A percentile compares a stretch with the other conserved stretches of the same genome.
Conservation (phyloP, 2,113 vertebrate species). For the Mustela lutreola region DNA sequence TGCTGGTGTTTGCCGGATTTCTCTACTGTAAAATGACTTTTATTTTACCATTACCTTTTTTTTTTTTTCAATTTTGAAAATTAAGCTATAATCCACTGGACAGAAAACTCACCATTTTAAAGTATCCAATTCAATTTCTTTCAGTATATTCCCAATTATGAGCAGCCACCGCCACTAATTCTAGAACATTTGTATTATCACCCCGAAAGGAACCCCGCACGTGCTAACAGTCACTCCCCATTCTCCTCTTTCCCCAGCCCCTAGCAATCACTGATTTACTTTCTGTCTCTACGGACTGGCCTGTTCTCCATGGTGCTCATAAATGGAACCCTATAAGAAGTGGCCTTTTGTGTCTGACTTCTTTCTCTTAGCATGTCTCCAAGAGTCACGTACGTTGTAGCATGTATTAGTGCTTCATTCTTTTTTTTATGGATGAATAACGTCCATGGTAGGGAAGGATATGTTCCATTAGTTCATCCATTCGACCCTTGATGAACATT, state of each 20-base stretch:
- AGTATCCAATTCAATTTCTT: neutral
- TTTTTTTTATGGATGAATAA: no score
- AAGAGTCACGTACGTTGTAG: neutral
- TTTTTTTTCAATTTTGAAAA: neutral
- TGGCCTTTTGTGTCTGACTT: neutral
- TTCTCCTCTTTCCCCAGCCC: rapidly evolving
- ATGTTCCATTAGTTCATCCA: no score
- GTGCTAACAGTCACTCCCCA: neutral
- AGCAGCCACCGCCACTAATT: no score
- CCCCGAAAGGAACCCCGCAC: neutral
- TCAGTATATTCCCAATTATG: neutral
- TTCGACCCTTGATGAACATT: no score
- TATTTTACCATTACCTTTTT: neutral
- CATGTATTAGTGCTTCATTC: neutral
- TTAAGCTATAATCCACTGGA: neutral
- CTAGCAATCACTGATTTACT: neutral
- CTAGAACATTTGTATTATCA: neutral
- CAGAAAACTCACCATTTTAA: neutral
- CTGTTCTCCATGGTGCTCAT: neutral
- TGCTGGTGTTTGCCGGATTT: neutral
- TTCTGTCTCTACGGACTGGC: neutral
- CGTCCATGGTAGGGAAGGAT: neutral
- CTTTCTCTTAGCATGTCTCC: neutral
- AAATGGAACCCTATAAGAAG: no score
- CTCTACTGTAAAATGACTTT: neutral